Evolutionary conservation across 2,797 vertebrate genomes (phyloP), one percentile per base, ranked within the genome.

Genomic region (Anguilla anguilla): DNA sequence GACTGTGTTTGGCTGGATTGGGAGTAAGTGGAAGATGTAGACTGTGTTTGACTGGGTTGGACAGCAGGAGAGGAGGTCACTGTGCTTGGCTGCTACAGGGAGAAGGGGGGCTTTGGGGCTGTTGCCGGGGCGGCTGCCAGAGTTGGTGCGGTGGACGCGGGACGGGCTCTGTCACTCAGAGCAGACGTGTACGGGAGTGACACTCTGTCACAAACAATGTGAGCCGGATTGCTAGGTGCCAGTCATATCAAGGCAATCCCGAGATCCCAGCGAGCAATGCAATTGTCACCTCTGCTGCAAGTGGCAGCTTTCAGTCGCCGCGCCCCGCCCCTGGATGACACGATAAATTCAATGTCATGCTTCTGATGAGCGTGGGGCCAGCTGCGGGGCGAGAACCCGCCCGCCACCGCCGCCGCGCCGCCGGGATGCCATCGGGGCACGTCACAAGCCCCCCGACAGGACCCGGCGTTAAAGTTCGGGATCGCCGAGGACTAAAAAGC

Each of bases 201-300:
- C 97, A 96, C 81, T 92, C 94, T 97, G 95, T 97, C 96, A 96
- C 92, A 96, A 96, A 95, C 93, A 96, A 96, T 95, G 96, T 95
- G 93, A 91, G 88, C 92, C 94, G 89, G 93, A 94, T 92, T 93
- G 94, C 93, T 96, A 96, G 97, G 97, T 97, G 96, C 96, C 96
- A 97, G 97, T 97, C 96, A 96, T 88, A 95, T 94, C 91, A 92
- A 92, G 93, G 92, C 93, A 93, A 93, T 92, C 91, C 93, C 93
- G 88, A 91, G 91, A 93, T 91, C 92, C 92, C 91, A 94, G 94
- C 93, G 94, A 94, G 94, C 93, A 88, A 88, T 89, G 91, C 94
- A 93, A 94, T 90, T 85, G 94, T 97, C 96, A 96, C 95, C 93
- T 94, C 93, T 93, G 94, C 95, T 97, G 96, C 95, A 97, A 97